Evolutionary conservation across 2,797 vertebrate species (phyloP).

Genomic region (Sebastes hubbsi): DNA sequence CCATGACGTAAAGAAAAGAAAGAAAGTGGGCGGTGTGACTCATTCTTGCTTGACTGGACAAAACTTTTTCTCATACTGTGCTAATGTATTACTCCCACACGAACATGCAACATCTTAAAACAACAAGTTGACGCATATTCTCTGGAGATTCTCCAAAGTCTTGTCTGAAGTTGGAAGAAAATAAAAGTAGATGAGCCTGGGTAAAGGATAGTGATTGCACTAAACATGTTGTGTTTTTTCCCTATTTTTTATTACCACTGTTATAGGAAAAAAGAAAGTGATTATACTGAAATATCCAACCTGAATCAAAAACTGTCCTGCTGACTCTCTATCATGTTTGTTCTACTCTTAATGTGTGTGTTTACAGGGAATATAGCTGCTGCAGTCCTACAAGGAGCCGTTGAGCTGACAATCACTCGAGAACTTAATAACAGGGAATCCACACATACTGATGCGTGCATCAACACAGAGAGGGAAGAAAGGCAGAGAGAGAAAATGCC

Average conservation of each 20-base stretch:
- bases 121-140: not conserved
- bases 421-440: conserved; percentile 21
- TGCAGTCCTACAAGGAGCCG: conserved; percentile 61
- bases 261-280: not conserved
- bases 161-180: not conserved
- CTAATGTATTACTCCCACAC: not conserved
- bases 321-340: not conserved
- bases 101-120: not conserved
- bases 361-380: conserved; percentile 63
- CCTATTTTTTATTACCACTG: too few relatives aligned
- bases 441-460: not conserved
- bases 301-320: not conserved
- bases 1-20: not conserved
- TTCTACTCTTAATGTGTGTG: not conserved
- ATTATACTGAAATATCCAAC: not conserved
- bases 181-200: not conserved
- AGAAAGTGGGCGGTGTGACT: not conserved
- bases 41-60: not conserved
- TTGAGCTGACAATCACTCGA: conserved; percentile 49
- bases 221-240: not conserved
- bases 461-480: conserved; percentile 26
- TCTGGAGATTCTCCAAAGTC: not conserved
- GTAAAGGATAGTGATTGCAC: not conserved
- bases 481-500: not conserved
- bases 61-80: not conserved